Evolutionary conservation across 2,113 vertebrate genomes (phyloP).

Genomic region (Oreochromis niloticus): DNA sequence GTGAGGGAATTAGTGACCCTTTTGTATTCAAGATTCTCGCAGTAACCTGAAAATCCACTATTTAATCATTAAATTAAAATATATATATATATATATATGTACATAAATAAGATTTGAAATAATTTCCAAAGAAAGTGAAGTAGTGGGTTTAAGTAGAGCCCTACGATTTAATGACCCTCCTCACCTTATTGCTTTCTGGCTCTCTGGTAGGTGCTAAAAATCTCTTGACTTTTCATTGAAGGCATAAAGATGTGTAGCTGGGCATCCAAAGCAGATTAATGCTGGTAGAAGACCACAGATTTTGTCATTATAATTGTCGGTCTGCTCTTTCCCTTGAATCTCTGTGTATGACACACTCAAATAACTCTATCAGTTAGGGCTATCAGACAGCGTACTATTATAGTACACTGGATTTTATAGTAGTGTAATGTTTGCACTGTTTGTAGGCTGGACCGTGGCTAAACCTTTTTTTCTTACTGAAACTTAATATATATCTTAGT

Average conservation of each 20-base stretch:
- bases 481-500: not conserved
- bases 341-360: not conserved
- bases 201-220: not conserved
- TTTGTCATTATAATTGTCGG: not conserved
- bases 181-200: not conserved
- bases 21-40: not conserved
- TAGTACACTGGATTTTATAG: not conserved
- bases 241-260: not conserved
- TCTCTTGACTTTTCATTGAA: not conserved
- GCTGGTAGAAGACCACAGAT: not conserved
- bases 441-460: not conserved
- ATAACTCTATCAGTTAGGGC: not conserved
- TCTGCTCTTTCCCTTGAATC: not conserved
- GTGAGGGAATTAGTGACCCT: not conserved
- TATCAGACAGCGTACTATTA: not conserved
- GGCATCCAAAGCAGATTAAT: not conserved
- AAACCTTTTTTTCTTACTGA: not conserved
- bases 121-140: not conserved
- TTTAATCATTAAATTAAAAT: not conserved
- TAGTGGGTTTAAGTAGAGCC: not conserved
- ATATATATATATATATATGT: rapidly evolving
- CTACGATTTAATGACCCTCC: not conserved
- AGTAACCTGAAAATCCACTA: not conserved
- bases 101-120: not conserved
- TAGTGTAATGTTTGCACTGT: not conserved